Evolutionary conservation across 1,140 invertebrate genomes (phyloP).

Genomic region (Zaprionus taronus): DNA sequence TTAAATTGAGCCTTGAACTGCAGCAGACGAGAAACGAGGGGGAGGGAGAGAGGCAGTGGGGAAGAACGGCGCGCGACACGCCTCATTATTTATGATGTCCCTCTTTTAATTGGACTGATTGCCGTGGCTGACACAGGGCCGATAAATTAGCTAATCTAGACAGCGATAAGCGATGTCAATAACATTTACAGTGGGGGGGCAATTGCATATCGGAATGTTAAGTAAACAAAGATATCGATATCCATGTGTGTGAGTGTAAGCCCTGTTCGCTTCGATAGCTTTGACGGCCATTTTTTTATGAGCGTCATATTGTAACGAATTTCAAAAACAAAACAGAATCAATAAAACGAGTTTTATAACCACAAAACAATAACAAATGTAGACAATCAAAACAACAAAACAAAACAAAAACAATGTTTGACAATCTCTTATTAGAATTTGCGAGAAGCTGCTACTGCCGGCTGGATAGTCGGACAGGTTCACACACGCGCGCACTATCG

Average conservation of each 20-base stretch:
- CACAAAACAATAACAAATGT: conserved; percentile 32
- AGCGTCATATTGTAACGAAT: conserved; percentile 67
- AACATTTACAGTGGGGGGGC: conserved; percentile 23
- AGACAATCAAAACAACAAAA: conserved; percentile 55
- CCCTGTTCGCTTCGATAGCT: conserved; percentile 20
- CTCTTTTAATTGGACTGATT: conserved; percentile 33
- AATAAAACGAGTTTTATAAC: conserved; percentile 65
- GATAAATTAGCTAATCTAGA: conserved; percentile 32
- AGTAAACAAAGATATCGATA: conserved; percentile 33
- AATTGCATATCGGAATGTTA: conserved; percentile 39
- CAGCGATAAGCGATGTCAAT: conserved; percentile 8
- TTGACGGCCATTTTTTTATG: conserved; percentile 57
- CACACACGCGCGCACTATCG: not conserved
- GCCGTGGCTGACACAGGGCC: not conserved
- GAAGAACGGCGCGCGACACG: conserved; percentile 14
- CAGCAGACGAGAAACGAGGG: too few relatives aligned
- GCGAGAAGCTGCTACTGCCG: conserved; percentile 36
- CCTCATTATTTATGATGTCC: conserved; percentile 14
- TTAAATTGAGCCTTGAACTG: conserved; percentile 23
- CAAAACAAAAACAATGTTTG: conserved; percentile 31
- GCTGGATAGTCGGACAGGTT: conserved; percentile 17
- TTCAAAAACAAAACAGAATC: conserved; percentile 71
- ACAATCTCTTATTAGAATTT: conserved; percentile 29
- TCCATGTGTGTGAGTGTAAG: conserved; percentile 3
- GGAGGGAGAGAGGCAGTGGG: too few relatives aligned